phyloP scores from a whole-genome alignment of 2,888 invertebrate species.

The Syritta pipiens region DNA sequence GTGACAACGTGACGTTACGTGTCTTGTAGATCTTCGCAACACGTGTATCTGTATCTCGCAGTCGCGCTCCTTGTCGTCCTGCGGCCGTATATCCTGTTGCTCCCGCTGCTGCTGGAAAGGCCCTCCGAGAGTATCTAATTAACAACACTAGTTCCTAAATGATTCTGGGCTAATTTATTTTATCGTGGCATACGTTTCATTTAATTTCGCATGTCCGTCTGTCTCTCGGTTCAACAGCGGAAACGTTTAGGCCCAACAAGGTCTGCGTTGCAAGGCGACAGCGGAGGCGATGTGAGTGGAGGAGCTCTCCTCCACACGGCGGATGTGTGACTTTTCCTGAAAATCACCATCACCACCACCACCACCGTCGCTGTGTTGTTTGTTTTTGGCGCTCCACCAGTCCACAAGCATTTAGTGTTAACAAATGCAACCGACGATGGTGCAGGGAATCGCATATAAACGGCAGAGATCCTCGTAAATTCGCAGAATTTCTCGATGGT shows the following conservation, averaged over 20 bases:
- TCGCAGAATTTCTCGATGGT: conserved; percentile 65
- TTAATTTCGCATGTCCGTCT: conserved; percentile 66
- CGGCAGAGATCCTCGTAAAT: conserved; percentile 58
- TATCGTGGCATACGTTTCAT: conserved; percentile 70
- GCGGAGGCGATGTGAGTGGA: conserved; percentile 3
- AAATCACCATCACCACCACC: conserved; percentile 37
- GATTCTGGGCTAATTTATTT: conserved; percentile 72
- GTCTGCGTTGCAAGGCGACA: too few species aligned
- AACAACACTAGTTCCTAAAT: conserved; percentile 71
- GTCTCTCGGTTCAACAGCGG: conserved; percentile 34
- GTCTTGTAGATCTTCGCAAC: conserved; percentile 55
- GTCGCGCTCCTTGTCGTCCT: conserved; percentile 57
- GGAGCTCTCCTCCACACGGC: conserved; percentile 5
- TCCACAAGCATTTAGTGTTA: conserved; percentile 61
- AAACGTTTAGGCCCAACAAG: conserved; percentile 49
- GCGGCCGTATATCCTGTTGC: conserved; percentile 47
- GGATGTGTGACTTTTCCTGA: conserved; percentile 61
- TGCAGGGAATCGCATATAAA: conserved; percentile 39
- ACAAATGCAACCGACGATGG: conserved; percentile 58
- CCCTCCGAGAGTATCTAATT: conserved; percentile 65
- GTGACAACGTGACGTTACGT: conserved; percentile 49
- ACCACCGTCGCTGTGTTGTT: conserved; percentile 22
- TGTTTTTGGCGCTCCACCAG: conserved; percentile 52
- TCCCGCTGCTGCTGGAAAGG: too few species aligned
- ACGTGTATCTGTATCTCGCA: conserved; percentile 56